Evolutionary conservation across 2,888 invertebrate genomes (phyloP).

Genomic region (Drosophila aldrichi): DNA sequence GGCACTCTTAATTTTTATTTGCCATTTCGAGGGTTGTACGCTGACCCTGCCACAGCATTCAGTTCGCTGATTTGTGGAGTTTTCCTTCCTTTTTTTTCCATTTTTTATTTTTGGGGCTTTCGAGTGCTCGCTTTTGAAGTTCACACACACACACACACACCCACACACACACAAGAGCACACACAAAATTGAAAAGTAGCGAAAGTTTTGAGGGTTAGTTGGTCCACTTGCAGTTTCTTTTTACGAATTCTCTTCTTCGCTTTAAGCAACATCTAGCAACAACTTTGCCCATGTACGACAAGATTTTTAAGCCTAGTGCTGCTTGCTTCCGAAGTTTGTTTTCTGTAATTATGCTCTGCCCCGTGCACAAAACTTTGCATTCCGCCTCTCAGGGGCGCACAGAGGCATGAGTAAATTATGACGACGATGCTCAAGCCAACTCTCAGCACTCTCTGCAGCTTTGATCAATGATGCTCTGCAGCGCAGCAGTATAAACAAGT

Average conservation of each 20-base stretch:
- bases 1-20: conserved; percentile 53
- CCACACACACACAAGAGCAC: not conserved
- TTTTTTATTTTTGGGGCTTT: conserved; percentile 15
- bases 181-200: conserved; percentile 72
- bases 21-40: conserved; percentile 55
- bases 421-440: conserved; percentile 39
- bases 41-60: conserved; percentile 39
- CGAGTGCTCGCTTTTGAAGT: conserved; percentile 32
- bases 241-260: conserved; percentile 39
- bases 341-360: conserved; percentile 72
- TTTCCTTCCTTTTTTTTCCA: not conserved
- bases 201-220: conserved; percentile 72
- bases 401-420: conserved; percentile 68
- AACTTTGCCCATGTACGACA: conserved; percentile 35
- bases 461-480: conserved; percentile 37
- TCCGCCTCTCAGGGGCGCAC: conserved; percentile 49
- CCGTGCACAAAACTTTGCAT: conserved; percentile 67
- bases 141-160: conserved; percentile 20
- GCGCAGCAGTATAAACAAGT: no score
- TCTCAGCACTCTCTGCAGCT: conserved; percentile 20
- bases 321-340: conserved; percentile 60
- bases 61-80: conserved; percentile 5
- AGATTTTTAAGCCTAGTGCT: conserved; percentile 65
- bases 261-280: conserved; percentile 27
- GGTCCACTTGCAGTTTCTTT: conserved; percentile 46